Percentiles rank a stretch among this genome's conserved stretches.
These are phyloP conservation scores for Agapostemon virescens DNA, from an alignment of 2,888 invertebrate species.

Conservation along the genomic window DNA sequence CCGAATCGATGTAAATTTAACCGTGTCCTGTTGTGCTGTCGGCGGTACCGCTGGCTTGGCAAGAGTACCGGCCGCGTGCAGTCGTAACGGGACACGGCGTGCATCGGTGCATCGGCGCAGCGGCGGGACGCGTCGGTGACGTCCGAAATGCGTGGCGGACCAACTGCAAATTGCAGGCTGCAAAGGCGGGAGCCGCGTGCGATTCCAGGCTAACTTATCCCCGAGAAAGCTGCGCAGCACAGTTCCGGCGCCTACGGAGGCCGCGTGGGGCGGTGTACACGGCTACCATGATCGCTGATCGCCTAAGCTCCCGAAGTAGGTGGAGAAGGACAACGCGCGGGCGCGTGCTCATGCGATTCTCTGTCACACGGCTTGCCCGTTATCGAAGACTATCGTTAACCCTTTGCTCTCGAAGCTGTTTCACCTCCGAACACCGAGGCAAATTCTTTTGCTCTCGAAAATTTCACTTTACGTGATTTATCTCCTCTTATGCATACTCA, in stretches of 20 bases:
- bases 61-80: background rate
- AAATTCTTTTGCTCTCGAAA: no score
- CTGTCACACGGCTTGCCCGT: no score
- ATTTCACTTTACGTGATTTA: no score
- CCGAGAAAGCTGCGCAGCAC: conserved; percentile 34
- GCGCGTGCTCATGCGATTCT: background rate
- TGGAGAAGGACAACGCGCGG: conserved; percentile 26
- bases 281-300: conserved; percentile 25
- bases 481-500: no score
- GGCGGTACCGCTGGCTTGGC: background rate
- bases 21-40: background rate
- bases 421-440: no score
- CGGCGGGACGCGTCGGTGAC: conserved; percentile 27
- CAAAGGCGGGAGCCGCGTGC: conserved; percentile 38
- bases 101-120: conserved; percentile 10
- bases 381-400: no score
- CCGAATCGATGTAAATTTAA: background rate
- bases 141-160: conserved; percentile 44
- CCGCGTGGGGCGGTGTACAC: conserved; percentile 29
- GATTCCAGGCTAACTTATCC: conserved; percentile 22
- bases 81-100: conserved; percentile 17
- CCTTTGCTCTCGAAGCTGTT: no score
- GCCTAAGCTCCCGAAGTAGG: conserved; percentile 26
- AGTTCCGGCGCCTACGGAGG: conserved; percentile 37
- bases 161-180: conserved; percentile 48